Conservation (phyloP, 2,797 vertebrate genomes). For the Miopithecus talapoin region DNA sequence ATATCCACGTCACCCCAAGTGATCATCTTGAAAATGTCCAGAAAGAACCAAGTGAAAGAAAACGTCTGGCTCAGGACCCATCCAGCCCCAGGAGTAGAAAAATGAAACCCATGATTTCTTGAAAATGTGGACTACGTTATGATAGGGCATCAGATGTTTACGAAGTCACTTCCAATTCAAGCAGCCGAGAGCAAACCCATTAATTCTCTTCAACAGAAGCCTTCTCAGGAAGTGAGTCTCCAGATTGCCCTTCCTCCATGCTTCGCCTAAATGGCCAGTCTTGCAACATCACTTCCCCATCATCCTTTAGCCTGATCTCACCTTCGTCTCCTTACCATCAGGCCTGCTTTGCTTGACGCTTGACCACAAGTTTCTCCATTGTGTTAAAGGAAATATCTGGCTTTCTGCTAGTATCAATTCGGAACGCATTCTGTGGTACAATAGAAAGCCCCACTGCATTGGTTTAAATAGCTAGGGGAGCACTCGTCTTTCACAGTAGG, state of each 20-base stretch:
- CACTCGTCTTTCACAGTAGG: background rate
- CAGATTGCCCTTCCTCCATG: background rate
- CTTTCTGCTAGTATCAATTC: background rate
- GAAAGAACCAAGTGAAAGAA: background rate
- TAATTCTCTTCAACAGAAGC: background rate
- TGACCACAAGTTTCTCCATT: background rate
- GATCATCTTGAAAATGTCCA: background rate
- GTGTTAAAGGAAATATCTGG: background rate
- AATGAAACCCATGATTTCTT: background rate
- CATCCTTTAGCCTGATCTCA: background rate
- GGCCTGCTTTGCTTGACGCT: background rate
- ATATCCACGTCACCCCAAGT: background rate
- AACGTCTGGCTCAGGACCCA: background rate
- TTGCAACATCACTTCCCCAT: constrained; percentile 19
- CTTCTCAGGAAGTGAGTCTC: constrained; percentile 53
- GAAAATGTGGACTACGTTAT: background rate
- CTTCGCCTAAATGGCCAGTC: background rate
- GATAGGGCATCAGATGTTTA: background rate
- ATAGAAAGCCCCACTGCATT: background rate
- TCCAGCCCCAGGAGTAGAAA: background rate
- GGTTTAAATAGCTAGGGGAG: background rate
- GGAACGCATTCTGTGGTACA: background rate
- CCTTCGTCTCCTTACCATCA: background rate
- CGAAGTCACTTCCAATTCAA: background rate
- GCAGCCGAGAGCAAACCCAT: background rate